These are phyloP conservation scores for Psilanteris sp. DNA, from an alignment of 1,140 invertebrate species.

Conservation along the genomic window DNA sequence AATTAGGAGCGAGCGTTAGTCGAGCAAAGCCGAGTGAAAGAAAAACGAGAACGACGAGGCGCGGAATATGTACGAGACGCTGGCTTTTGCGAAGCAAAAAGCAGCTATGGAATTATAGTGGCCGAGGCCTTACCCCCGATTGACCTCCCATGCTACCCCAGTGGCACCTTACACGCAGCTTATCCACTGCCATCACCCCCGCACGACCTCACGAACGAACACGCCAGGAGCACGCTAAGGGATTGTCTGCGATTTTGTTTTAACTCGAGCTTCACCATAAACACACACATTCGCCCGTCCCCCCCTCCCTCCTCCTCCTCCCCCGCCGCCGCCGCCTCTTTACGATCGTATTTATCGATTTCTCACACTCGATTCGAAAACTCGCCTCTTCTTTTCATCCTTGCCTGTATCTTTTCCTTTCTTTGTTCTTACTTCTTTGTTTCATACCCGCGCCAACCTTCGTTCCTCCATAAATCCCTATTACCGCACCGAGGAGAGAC, in stretches of 20 bases:
- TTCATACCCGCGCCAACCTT: constrained; percentile 5
- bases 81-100: constrained; percentile 53
- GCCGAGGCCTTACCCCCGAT: constrained; percentile 60
- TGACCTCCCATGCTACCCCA: constrained; percentile 59
- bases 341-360: constrained; percentile 79
- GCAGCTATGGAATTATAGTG: constrained; percentile 63
- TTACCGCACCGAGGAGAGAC: constrained; percentile 55
- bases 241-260: constrained; percentile 65
- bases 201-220: constrained; percentile 58
- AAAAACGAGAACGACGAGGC: constrained; percentile 50
- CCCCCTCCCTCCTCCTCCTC: constrained; percentile 74
- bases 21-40: constrained; percentile 57
- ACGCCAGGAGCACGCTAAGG: constrained; percentile 62
- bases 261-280: constrained; percentile 55
- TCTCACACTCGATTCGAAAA: constrained; percentile 74
- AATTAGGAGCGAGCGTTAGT: constrained; percentile 78
- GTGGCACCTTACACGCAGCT: constrained; percentile 63
- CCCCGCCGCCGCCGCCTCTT: constrained; percentile 71
- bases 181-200: constrained; percentile 58
- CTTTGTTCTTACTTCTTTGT: constrained; percentile 5
- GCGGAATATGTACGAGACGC: constrained; percentile 54
- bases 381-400: constrained; percentile 17
- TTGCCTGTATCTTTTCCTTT: constrained; percentile 8
- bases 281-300: constrained; percentile 65
- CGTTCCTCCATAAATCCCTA: constrained; percentile 47